Conservation (phyloP, 2,888 invertebrate genomes). For the Drosophila subquinaria region DNA sequence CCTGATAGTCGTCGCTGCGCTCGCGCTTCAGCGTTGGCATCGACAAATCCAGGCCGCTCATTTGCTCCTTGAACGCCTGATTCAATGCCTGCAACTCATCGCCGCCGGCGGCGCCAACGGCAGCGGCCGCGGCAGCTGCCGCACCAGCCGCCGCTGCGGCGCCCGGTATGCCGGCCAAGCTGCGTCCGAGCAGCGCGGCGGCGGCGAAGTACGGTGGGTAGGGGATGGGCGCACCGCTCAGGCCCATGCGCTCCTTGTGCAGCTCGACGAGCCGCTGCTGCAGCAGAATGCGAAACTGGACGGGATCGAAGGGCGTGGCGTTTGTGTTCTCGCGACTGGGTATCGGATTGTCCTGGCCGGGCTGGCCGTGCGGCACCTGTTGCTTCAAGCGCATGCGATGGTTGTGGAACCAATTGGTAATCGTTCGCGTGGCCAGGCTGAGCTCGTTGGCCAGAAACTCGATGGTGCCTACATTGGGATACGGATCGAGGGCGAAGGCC, state of each 20-base stretch:
- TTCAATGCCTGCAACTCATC: slow-evolving; percentile 87
- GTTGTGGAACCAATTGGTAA: slow-evolving; percentile 99
- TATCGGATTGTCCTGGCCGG: slow-evolving; percentile 88
- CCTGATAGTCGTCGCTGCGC: slow-evolving; percentile 86
- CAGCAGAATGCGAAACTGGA: slow-evolving; percentile 94
- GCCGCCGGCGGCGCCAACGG: slow-evolving; percentile 88
- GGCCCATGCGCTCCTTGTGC: slow-evolving; percentile 93
- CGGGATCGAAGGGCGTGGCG: slow-evolving; percentile 94
- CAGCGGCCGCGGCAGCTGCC: slow-evolving; percentile 91
- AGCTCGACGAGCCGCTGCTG: slow-evolving; percentile 95
- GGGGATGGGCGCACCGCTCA: slow-evolving; percentile 92
- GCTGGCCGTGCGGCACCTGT: slow-evolving; percentile 92
- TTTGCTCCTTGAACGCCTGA: slow-evolving; percentile 91
- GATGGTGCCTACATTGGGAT: slow-evolving; percentile 98
- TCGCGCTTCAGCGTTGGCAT: slow-evolving; percentile 93
- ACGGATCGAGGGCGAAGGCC: slow-evolving; percentile 98
- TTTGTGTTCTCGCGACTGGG: slow-evolving; percentile 90
- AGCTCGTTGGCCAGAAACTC: slow-evolving; percentile 97
- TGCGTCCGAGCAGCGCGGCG: slow-evolving; percentile 86
- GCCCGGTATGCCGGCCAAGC: slow-evolving; percentile 90
- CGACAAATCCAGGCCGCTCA: slow-evolving; percentile 94
- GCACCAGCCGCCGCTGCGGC: slow-evolving; percentile 92
- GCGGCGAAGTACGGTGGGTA: slow-evolving; percentile 93
- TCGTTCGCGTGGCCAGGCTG: slow-evolving; percentile 96
- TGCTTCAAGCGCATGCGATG: slow-evolving; percentile 99